Percentiles rank a stretch among this genome's conserved stretches.
phyloP scores from a whole-genome alignment of 2,888 invertebrate genomes.

The Stenichneumon culpator region DNA sequence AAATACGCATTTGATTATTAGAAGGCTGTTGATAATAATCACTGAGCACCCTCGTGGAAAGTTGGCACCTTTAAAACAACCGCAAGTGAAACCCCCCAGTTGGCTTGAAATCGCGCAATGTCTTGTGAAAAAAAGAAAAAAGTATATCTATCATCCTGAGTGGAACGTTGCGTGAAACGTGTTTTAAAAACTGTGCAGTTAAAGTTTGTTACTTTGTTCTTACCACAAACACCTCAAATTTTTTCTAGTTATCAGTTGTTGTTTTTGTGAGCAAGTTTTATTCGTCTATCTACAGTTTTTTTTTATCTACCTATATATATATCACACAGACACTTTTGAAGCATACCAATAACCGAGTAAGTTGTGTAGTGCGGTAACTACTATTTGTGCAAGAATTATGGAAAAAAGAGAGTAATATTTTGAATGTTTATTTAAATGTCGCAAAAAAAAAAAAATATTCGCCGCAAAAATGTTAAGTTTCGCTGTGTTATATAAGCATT shows the following conservation, averaged over 20 bases:
- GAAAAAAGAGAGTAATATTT: constrained; percentile 24
- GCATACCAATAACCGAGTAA: constrained; percentile 49
- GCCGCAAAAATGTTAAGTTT: constrained; percentile 53
- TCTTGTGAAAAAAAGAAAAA: constrained; percentile 42
- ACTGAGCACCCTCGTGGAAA: constrained; percentile 53
- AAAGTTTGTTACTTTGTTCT: constrained; percentile 51
- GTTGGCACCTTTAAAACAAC: constrained; percentile 47
- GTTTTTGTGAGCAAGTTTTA: constrained; percentile 67
- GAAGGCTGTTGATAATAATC: constrained; percentile 48
- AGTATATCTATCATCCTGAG: constrained; percentile 37
- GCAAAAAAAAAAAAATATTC: constrained; percentile 46
- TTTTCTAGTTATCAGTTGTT: constrained; percentile 52
- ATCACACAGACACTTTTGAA: constrained; percentile 32
- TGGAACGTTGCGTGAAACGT: constrained; percentile 48
- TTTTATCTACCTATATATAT: constrained; percentile 35
- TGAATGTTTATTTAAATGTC: constrained; percentile 62
- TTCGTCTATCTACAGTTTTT: constrained; percentile 20
- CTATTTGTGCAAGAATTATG: constrained; percentile 66
- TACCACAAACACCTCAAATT: constrained; percentile 48
- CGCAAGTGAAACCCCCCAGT: constrained; percentile 42
- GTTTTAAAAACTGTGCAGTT: constrained; percentile 60
- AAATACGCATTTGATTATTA: constrained; percentile 48
- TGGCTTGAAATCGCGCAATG: constrained; percentile 39
- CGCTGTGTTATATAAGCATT: constrained; percentile 53
- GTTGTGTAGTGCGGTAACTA: constrained; percentile 71